A percentile compares a stretch with the other conserved stretches of the same genome.
These are phyloP conservation scores for Thyatira batis DNA, from an alignment of 2,888 invertebrate species.

Conservation along the genomic window DNA sequence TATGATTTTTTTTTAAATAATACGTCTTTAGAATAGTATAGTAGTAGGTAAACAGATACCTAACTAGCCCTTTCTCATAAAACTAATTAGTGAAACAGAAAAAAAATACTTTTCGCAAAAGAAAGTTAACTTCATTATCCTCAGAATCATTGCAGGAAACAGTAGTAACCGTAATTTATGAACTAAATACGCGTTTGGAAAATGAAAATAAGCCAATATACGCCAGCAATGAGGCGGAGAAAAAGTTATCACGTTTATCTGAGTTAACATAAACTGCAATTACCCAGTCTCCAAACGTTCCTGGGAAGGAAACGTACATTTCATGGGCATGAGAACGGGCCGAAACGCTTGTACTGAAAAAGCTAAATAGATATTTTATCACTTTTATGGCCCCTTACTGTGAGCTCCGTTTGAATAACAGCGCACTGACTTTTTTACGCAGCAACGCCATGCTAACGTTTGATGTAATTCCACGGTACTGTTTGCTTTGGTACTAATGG, in stretches of 20 bases:
- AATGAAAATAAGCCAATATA: conserved; percentile 31
- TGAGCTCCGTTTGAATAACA: conserved; percentile 68
- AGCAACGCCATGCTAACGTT: conserved; percentile 32
- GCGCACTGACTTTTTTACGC: conserved; percentile 42
- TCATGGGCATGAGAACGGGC: conserved; percentile 44
- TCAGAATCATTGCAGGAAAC: background rate
- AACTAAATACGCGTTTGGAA: conserved; percentile 26
- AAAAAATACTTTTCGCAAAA: background rate
- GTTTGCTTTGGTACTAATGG: conserved; percentile 19
- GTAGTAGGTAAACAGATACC: too few species aligned
- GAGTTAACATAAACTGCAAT: conserved; percentile 73
- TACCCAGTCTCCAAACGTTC: conserved; percentile 67
- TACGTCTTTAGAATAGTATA: too few species aligned
- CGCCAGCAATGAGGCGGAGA: conserved; percentile 32
- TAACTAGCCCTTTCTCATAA: too few species aligned
- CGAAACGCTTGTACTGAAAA: conserved; percentile 57
- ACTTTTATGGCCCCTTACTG: conserved; percentile 75
- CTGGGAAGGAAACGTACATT: conserved; percentile 64
- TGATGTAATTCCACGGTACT: conserved; percentile 18
- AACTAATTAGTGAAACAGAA: too few species aligned
- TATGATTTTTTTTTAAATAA: too few species aligned
- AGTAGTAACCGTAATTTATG: conserved; percentile 19
- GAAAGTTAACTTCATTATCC: background rate
- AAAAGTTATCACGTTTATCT: conserved; percentile 63
- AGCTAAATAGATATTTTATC: conserved; percentile 80